Percentiles rank a stretch among this genome's conserved stretches.
Conservation (phyloP, 2,888 invertebrate species). For the Uropetala carovei region DNA sequence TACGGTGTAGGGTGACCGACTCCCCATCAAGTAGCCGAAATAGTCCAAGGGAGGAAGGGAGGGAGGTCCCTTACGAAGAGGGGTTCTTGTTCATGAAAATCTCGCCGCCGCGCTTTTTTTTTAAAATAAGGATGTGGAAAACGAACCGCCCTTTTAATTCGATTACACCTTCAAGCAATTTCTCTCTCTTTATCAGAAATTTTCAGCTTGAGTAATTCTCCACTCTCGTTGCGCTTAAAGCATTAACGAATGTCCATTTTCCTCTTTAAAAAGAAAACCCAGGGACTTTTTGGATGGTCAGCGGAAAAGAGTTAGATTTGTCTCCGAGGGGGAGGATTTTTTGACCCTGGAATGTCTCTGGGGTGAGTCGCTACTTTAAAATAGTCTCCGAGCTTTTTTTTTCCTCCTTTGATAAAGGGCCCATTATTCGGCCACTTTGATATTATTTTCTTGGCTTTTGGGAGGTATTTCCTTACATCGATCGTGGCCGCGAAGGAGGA, state of each 20-base stretch:
- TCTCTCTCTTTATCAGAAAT: background rate
- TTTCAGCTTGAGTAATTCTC: background rate
- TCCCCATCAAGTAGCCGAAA: constrained; percentile 58
- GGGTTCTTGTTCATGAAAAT: no score
- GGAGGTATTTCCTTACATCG: background rate
- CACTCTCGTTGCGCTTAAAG: background rate
- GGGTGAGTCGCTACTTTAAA: background rate
- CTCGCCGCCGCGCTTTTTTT: no score
- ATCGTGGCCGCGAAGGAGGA: no score
- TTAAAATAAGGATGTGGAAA: no score
- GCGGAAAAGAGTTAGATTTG: background rate
- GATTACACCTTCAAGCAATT: background rate
- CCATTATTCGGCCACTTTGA: background rate
- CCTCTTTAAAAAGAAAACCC: background rate
- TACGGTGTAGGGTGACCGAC: constrained; percentile 52
- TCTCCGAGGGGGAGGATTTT: background rate
- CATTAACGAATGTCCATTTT: background rate
- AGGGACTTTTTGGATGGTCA: background rate
- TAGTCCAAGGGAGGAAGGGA: constrained; percentile 33
- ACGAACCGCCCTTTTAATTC: no score
- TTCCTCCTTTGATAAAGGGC: background rate
- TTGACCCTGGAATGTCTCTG: background rate
- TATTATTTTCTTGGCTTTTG: background rate
- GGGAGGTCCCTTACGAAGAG: background rate
- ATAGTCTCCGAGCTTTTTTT: background rate